Percentiles rank a stretch among this genome's conserved stretches.
phyloP scores from a whole-genome alignment of 2,888 invertebrate species.

The Xestia sexstrigata region DNA sequence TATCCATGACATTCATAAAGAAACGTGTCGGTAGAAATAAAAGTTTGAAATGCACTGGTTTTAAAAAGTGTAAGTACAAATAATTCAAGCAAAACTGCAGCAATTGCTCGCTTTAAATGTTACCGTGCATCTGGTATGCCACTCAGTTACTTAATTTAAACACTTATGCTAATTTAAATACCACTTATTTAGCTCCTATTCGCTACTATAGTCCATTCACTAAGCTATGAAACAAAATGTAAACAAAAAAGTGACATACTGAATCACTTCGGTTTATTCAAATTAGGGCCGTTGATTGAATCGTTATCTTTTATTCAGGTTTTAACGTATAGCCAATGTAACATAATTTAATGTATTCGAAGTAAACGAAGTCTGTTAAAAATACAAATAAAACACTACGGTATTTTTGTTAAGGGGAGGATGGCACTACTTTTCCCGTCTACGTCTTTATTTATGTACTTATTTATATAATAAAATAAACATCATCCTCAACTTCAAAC shows the following conservation, averaged over 20 bases:
- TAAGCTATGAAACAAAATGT: not conserved
- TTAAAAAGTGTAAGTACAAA: not conserved
- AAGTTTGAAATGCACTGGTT: slow-evolving; percentile 6
- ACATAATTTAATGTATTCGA: not conserved
- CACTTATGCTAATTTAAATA: slow-evolving; percentile 21
- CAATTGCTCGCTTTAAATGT: slow-evolving; percentile 8
- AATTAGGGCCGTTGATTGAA: slow-evolving; percentile 34
- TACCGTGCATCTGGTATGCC: slow-evolving; percentile 15
- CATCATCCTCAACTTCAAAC: no score
- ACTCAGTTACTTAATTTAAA: slow-evolving; percentile 16
- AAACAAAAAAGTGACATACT: slow-evolving; percentile 22
- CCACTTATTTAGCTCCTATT: not conserved
- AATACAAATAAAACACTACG: not conserved
- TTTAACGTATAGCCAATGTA: not conserved
- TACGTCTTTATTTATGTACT: no score
- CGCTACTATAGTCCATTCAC: slow-evolving; percentile 6
- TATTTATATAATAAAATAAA: no score
- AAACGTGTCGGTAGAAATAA: not conserved
- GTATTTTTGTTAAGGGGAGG: not conserved
- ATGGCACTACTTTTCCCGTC: not conserved
- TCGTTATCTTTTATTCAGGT: slow-evolving; percentile 33
- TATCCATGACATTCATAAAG: slow-evolving; percentile 48
- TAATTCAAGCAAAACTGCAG: slow-evolving; percentile 3
- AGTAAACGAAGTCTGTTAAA: not conserved
- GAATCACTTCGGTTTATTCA: slow-evolving; percentile 31